Percentiles rank a stretch among this genome's conserved stretches.
These are phyloP conservation scores for Ochlodes sylvanus DNA, from an alignment of 2,888 invertebrate genomes.

Conservation along the genomic window DNA sequence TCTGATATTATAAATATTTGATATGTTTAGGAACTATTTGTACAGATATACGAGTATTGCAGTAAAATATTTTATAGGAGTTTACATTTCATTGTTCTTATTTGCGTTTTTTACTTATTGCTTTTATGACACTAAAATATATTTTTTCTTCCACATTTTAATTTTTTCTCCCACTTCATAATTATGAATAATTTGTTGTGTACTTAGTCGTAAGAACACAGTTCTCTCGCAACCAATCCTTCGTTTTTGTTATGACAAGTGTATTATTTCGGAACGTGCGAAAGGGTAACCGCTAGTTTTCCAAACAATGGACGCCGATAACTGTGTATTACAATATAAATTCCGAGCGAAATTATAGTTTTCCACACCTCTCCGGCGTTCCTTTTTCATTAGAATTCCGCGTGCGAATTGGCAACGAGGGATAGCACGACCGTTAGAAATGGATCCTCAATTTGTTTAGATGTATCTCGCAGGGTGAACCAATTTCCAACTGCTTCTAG, in stretches of 20 bases:
- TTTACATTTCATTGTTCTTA: no score
- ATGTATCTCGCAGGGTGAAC: conserved; percentile 33
- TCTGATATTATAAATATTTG: no score
- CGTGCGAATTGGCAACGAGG: conserved; percentile 33
- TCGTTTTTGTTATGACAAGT: conserved; percentile 30
- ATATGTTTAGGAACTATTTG: no score
- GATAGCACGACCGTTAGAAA: conserved; percentile 41
- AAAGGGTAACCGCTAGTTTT: conserved; percentile 57
- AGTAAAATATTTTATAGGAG: no score
- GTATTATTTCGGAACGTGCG: conserved; percentile 53
- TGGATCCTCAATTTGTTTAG: conserved; percentile 36
- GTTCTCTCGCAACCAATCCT: neutral
- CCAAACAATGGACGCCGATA: conserved; percentile 66
- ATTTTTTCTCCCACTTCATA: no score
- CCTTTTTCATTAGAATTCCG: conserved; percentile 57
- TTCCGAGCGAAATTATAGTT: conserved; percentile 73
- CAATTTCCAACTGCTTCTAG: conserved; percentile 27
- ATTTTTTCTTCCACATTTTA: no score
- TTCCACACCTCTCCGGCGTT: conserved; percentile 60
- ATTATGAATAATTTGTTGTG: no score
- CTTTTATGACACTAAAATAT: no score
- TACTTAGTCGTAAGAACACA: no score
- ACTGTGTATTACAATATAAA: conserved; percentile 70
- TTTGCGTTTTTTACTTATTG: no score
- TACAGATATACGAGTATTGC: no score